phyloP scores from a whole-genome alignment of 1,140 invertebrate species.

The Samia ricini region DNA sequence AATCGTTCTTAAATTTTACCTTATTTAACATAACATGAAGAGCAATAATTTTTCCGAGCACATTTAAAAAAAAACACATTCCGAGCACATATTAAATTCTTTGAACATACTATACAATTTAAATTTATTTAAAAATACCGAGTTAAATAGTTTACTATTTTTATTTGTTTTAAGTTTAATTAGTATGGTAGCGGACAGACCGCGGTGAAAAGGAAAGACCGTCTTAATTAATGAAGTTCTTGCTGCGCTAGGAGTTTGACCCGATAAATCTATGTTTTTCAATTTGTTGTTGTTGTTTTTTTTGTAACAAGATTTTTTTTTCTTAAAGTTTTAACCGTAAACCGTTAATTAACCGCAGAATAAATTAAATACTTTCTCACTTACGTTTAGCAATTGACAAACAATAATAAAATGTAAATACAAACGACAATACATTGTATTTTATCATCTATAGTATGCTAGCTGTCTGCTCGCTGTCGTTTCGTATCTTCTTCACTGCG shows the following conservation, averaged over 20 bases:
- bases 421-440: too few species aligned
- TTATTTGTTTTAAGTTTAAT: background rate
- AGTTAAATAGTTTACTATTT: slow-evolving; percentile 1
- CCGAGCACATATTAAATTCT: too few species aligned
- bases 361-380: background rate
- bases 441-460: too few species aligned
- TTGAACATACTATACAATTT: too few species aligned
- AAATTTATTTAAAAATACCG: background rate
- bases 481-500: too few species aligned
- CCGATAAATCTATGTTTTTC: slow-evolving; percentile 19
- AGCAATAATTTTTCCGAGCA: too few species aligned
- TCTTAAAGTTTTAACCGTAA: background rate
- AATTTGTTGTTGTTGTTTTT: background rate
- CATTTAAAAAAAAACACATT: too few species aligned
- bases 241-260: slow-evolving; percentile 18
- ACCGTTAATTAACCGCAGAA: background rate
- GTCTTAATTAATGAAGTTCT: slow-evolving; percentile 22
- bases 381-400: background rate
- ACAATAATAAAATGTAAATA: too few species aligned
- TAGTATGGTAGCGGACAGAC: background rate
- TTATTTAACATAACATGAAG: too few species aligned
- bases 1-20: too few species aligned
- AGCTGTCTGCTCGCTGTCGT: too few species aligned
- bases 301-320: slow-evolving; percentile 5
- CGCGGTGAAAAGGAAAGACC: background rate